These are phyloP conservation scores for Anser brachyrhynchus DNA, from an alignment of 2,113 vertebrate species.

Conservation along the genomic window DNA sequence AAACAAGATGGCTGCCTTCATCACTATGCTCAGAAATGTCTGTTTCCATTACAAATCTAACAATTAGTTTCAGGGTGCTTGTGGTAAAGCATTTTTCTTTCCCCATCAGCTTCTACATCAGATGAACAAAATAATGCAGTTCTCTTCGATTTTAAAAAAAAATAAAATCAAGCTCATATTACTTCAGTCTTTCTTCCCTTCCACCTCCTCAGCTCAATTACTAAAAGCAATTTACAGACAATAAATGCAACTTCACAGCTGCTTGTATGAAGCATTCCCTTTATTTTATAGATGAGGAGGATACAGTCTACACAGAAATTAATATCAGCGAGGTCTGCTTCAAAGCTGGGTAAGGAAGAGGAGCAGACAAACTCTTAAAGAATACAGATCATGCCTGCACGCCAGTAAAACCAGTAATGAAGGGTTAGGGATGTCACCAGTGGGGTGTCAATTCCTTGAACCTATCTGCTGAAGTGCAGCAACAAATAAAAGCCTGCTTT, in stretches of 20 bases:
- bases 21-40: constrained; percentile 25
- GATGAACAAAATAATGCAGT: constrained; percentile 46
- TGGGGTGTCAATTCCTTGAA: constrained; percentile 27
- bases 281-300: constrained; percentile 70
- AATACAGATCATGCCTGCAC: constrained; percentile 39
- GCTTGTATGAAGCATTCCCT: constrained; percentile 64
- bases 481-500: constrained; percentile 36
- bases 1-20: constrained; percentile 62
- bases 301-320: constrained; percentile 63
- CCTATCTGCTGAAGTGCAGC: constrained; percentile 5
- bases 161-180: background rate
- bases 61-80: constrained; percentile 37
- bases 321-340: constrained; percentile 50
- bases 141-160: constrained; percentile 6
- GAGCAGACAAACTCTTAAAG: constrained; percentile 44
- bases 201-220: constrained; percentile 66
- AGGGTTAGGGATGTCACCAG: constrained; percentile 35
- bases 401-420: constrained; percentile 41
- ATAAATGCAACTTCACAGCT: constrained; percentile 71
- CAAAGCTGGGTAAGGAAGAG: constrained; percentile 48
- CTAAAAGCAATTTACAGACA: constrained; percentile 71
- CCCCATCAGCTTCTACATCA: background rate
- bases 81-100: constrained; percentile 35
- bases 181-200: constrained; percentile 55
- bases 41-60: constrained; percentile 41